These are phyloP conservation scores for Melanostigma gelatinosum DNA, from an alignment of 2,113 vertebrate genomes.

Conservation along the genomic window DNA sequence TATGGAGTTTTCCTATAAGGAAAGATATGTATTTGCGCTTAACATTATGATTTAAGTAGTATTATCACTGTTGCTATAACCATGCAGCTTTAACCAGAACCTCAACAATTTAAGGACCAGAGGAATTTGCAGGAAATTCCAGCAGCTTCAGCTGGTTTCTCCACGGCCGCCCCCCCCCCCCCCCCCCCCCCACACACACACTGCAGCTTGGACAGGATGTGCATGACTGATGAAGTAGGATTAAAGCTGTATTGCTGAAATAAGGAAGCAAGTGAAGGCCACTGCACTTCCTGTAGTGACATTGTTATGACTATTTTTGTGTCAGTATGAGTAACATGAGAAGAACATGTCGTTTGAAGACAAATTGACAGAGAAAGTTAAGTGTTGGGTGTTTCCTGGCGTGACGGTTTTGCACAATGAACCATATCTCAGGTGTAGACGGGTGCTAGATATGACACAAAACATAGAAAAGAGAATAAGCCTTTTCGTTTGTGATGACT, in stretches of 20 bases:
- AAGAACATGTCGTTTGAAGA: background rate
- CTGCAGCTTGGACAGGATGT: slow-evolving; percentile 31
- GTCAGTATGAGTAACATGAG: background rate
- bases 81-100: slow-evolving; percentile 23
- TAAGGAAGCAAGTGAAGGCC: slow-evolving; percentile 48
- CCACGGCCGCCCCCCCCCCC: slow-evolving; percentile 17
- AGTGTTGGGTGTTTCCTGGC: background rate
- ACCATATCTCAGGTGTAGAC: background rate
- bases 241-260: slow-evolving; percentile 32
- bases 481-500: slow-evolving; percentile 2
- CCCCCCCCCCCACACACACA: slow-evolving; percentile 1
- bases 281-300: slow-evolving; percentile 33
- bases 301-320: slow-evolving; percentile 12
- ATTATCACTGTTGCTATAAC: slow-evolving; percentile 24
- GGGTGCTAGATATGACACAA: background rate
- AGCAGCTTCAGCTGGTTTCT: slow-evolving; percentile 48
- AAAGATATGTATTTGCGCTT: slow-evolving; percentile 8
- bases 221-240: slow-evolving; percentile 19
- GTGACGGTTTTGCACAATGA: slow-evolving; percentile 4
- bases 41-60: slow-evolving; percentile 13
- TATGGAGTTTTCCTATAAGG: background rate
- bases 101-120: slow-evolving; percentile 32
- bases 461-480: background rate
- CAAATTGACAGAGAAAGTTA: background rate
- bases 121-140: slow-evolving; percentile 65